Conservation (phyloP, 2,113 vertebrate genomes). For the Pandion haliaetus region DNA sequence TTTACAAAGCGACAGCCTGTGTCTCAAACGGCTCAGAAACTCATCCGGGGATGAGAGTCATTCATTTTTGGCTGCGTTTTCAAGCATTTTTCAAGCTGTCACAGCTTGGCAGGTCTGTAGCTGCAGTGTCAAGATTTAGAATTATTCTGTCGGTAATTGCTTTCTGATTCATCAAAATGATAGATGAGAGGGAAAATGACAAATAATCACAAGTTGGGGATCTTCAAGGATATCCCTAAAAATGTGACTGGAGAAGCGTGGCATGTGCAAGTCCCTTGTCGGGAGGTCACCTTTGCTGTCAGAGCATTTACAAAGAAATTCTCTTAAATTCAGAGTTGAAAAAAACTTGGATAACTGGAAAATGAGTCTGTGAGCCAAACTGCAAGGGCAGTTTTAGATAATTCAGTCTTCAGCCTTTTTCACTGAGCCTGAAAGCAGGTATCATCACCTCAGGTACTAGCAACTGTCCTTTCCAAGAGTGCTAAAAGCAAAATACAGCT, state of each 20-base stretch:
- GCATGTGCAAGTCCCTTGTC: not conserved
- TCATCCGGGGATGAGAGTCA: constrained; percentile 64
- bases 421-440: not conserved
- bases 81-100: constrained; percentile 71
- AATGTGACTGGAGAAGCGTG: constrained; percentile 13
- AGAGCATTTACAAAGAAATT: constrained; percentile 5
- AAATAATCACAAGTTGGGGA: constrained; percentile 65
- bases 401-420: not conserved
- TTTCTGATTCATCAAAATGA: constrained; percentile 72
- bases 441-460: not conserved
- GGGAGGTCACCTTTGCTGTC: constrained; percentile 61
- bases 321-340: not conserved
- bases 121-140: constrained; percentile 69
- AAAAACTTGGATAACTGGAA: not conserved
- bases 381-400: not conserved
- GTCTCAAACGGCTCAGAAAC: constrained; percentile 40
- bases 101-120: constrained; percentile 69
- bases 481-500: not conserved
- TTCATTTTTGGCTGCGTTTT: constrained; percentile 63
- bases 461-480: not conserved
- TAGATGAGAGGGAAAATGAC: constrained; percentile 67
- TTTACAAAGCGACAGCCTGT: constrained; percentile 55
- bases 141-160: constrained; percentile 72
- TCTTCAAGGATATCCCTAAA: constrained; percentile 70
- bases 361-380: not conserved